Base-by-base conservation (phyloP, 2,888 invertebrate genomes). In the Parnassius apollo region DNA sequence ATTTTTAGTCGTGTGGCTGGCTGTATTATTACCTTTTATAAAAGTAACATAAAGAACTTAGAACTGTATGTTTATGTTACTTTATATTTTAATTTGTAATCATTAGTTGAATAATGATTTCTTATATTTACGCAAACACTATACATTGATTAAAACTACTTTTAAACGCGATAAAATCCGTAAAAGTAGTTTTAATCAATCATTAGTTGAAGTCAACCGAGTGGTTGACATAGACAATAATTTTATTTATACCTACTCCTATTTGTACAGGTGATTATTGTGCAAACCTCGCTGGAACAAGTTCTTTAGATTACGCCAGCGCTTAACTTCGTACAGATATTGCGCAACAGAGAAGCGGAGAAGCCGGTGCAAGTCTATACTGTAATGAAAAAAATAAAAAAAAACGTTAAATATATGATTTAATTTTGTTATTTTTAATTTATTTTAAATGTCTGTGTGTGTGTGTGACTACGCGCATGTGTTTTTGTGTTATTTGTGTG, bases 231-330 rank as follows among this genome's bases (percentile, higher is more conserved):
- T 74, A 71, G 66, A 35, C 25, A 71, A 74, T 77, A 69, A 73
- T 72, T 67, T 67, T 64, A 65, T 68, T 61, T 44, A 45, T 51
- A 57, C 12, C 11, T 51, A 51, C 2, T 9, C 44, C 12, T 45
- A 52, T 53, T 74, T 77, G 70, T 76, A 75, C 69, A 80, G 81
- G 73, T 66, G 71, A 77, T 82, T 80, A 66, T 68, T 68, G 72
- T 78, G 78, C 73, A 82, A 79, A 70, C 65, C 72, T 76, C 74
- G 70, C 74, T 75, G 75, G 75, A 77, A 76, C 76, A 75, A 77
- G 74, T 76, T 75, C 61, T 63, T 66, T 60, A 66, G 67, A 66
- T 71, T 72, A 74, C 69, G 73, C 75, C 76, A 77, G 79, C 75
- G 73, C 57, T 60, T 55, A 65, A 55, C 65, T 62, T 75, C 75